Conservation (phyloP, 2,797 vertebrate species). For the Ctenochaetus hawaiiensis region DNA sequence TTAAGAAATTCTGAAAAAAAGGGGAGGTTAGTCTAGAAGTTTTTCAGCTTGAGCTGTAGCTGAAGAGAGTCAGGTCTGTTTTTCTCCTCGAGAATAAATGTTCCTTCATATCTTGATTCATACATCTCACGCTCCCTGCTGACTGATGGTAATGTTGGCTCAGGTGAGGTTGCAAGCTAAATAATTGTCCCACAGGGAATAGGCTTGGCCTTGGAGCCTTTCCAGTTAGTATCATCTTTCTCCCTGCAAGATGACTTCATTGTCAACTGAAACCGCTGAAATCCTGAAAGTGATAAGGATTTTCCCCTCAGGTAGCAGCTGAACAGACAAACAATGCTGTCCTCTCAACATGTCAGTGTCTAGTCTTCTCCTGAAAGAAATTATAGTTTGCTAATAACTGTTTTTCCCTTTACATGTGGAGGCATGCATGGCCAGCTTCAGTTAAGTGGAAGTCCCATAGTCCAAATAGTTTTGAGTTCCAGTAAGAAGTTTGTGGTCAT, state of each 20-base stretch:
- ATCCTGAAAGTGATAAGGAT: constrained; percentile 52
- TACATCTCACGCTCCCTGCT: constrained; percentile 11
- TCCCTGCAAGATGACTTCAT: constrained; percentile 70
- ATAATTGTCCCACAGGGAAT: constrained; percentile 58
- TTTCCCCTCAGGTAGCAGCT: constrained; percentile 66
- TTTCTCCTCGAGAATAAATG: constrained; percentile 1
- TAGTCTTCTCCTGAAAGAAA: constrained; percentile 56
- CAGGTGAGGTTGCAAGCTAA: constrained; percentile 39
- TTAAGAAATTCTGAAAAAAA: neutral
- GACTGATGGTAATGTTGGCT: constrained; percentile 34
- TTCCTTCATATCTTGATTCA: constrained; percentile 40
- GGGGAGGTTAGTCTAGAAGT: neutral
- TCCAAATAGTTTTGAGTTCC: constrained; percentile 64
- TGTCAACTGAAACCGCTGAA: constrained; percentile 71
- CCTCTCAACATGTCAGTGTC: constrained; percentile 61
- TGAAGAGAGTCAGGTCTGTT: constrained; percentile 1
- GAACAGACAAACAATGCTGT: constrained; percentile 62
- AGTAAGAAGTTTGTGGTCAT: constrained; percentile 40
- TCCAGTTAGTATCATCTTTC: constrained; percentile 67
- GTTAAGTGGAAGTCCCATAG: constrained; percentile 43
- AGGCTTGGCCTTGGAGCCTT: constrained; percentile 33
- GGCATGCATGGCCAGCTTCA: constrained; percentile 56
- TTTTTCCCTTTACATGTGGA: constrained; percentile 50
- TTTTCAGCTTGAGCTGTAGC: neutral
- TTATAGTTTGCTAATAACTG: constrained; percentile 68